Evolutionary conservation across 2,888 invertebrate species (phyloP), one percentile per base, ranked within the genome.

Genomic region (Lysandra coridon): DNA sequence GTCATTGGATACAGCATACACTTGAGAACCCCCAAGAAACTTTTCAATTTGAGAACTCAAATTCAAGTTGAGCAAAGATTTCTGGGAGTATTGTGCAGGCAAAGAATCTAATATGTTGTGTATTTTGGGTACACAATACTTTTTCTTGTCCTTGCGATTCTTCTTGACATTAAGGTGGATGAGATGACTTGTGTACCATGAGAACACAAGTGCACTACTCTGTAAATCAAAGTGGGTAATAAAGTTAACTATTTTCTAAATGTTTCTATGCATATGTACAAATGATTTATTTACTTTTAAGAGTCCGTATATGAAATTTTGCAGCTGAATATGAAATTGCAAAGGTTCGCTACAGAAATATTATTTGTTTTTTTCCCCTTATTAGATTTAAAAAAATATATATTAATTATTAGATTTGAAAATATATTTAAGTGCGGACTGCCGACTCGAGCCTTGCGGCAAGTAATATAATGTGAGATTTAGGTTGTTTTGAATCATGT

Each of bases 151-250:
- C 78, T 83, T 85, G 30, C 82, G 81, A 79, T 88, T 85, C 78
- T 85, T 87, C 83, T 93, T 94, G 64, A 88, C 82, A 78, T 90
- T 93, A 73, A 92, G 84, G 83, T 92, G 91, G 75, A 96, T 87
- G 1, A 96, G 88, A 83, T 96, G 96, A 84, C 95, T 96, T 33
- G 96, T 92, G 80, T 96, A 95, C 95, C 96, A 96, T 73, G 96
- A 96, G 80, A 96, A 86, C 23, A 96, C 95, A 75, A 96, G 86
- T 30, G 95, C 95, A 83, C 96, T 95, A 83, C 96, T 96, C 96
- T 96, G 90, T 81, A 91, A 89, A 76, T 82, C 80, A 79, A 80
- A 74, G 74, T 80, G 77, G 77, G 33, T 17, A 57, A 10, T n/a
- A 64, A 30, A 17, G 49, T 14, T 23, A 6, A 14, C 5, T 30